phyloP scores from a whole-genome alignment of 2,888 invertebrate genomes.

The Drosophila dives region DNA sequence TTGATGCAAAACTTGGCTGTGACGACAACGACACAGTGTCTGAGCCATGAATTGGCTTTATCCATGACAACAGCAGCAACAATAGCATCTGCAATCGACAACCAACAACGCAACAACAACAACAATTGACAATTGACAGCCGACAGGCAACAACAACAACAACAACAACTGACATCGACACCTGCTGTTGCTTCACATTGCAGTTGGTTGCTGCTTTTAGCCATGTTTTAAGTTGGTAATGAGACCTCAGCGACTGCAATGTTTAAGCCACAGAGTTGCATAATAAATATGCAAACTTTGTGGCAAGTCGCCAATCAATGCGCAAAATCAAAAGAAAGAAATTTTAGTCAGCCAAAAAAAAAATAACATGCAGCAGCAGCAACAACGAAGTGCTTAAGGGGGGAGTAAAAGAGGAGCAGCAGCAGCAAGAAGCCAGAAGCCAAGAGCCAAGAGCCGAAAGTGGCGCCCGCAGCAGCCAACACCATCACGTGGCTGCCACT shows the following conservation, averaged over 20 bases:
- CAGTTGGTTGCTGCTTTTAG: constrained; percentile 49
- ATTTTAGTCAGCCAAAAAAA: constrained; percentile 6
- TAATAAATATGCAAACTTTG: constrained; percentile 77
- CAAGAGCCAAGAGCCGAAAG: constrained; percentile 28
- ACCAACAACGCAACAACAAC: constrained; percentile 6
- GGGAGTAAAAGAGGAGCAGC: neutral
- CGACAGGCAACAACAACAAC: constrained; percentile 3
- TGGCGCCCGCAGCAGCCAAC: constrained; percentile 37
- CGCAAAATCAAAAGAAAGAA: constrained; percentile 68
- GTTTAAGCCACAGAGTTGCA: constrained; percentile 62
- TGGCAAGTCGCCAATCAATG: constrained; percentile 65
- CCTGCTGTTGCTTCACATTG: constrained; percentile 37
- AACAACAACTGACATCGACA: constrained; percentile 24
- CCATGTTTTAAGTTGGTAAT: constrained; percentile 52
- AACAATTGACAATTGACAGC: constrained; percentile 13
- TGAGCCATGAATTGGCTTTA: constrained; percentile 16
- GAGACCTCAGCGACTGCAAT: constrained; percentile 57
- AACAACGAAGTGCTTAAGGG: neutral
- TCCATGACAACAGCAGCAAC: constrained; percentile 13
- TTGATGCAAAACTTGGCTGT: constrained; percentile 52
- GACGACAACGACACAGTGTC: constrained; percentile 1
- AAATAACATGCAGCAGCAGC: neutral
- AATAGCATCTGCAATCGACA: constrained; percentile 13
- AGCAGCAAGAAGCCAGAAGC: neutral
- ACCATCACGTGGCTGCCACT: constrained; percentile 66